These are phyloP conservation scores for Forpus xanthops DNA, from an alignment of 2,797 vertebrate genomes.

Conservation along the genomic window DNA sequence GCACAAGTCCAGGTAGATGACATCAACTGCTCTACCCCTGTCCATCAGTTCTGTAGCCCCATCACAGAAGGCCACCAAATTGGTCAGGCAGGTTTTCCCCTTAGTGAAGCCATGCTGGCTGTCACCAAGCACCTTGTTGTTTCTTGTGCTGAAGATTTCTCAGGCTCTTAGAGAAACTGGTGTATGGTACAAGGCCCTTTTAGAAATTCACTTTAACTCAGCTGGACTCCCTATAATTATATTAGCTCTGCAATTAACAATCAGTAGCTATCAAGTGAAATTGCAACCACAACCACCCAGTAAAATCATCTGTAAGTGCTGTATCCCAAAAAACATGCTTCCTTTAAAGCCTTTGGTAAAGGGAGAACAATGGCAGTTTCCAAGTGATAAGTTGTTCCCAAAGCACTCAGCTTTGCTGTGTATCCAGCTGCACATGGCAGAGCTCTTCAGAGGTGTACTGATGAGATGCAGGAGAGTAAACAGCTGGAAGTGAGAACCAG, in stretches of 20 bases:
- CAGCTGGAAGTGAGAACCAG: constrained; percentile 39
- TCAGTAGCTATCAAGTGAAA: neutral
- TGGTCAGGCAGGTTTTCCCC: too few species aligned
- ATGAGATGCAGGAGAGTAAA: neutral
- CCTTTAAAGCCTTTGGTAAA: neutral
- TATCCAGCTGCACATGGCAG: neutral
- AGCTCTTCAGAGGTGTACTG: neutral
- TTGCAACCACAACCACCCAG: neutral
- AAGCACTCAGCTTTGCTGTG: neutral
- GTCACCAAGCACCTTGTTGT: too few species aligned
- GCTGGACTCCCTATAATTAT: neutral
- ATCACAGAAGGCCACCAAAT: too few species aligned
- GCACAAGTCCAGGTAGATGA: too few species aligned
- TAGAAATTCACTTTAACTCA: neutral
- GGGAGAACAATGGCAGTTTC: neutral
- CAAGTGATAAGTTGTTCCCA: fast-evolving
- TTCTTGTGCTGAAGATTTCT: neutral
- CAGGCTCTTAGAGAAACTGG: neutral
- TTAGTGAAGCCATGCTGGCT: too few species aligned
- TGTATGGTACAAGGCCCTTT: neutral
- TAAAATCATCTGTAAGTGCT: neutral
- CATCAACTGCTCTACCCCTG: too few species aligned
- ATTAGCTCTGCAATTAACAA: neutral
- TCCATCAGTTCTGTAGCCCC: too few species aligned
- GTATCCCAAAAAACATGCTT: fast-evolving